These are phyloP conservation scores for Uria aalge DNA, from an alignment of 2,113 vertebrate species.

Conservation along the genomic window DNA sequence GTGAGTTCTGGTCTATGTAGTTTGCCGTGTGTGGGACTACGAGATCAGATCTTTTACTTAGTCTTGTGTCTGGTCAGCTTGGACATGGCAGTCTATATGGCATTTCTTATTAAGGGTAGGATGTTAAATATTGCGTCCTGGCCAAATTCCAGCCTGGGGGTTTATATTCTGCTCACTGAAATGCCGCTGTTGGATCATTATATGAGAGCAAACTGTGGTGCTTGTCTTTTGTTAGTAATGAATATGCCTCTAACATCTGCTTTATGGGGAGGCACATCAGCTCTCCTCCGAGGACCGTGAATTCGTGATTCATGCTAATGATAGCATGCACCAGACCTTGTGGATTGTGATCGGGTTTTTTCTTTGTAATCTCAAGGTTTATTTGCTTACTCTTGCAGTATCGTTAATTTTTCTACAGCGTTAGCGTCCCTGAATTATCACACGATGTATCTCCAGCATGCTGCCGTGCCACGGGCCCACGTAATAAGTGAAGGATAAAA, in stretches of 20 bases:
- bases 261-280: neutral
- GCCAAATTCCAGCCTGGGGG: neutral
- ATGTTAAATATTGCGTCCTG: constrained; percentile 25
- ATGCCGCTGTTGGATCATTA: neutral
- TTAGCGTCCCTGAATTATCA: constrained; percentile 19
- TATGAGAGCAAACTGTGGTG: neutral
- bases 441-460: neutral
- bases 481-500: neutral
- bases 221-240: neutral
- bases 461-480: neutral
- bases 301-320: neutral
- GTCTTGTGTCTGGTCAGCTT: neutral
- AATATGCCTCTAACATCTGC: neutral
- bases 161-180: constrained; percentile 34
- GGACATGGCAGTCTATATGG: neutral
- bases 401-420: neutral
- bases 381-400: constrained; percentile 8
- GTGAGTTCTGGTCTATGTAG: neutral
- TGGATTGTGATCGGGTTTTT: neutral
- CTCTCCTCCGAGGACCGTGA: neutral
- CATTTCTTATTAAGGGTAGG: neutral
- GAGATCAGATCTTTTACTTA: constrained; percentile 1
- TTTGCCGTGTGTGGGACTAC: neutral
- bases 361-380: constrained; percentile 36
- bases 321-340: neutral